Base-by-base conservation (phyloP, 2,113 vertebrate species). In the Zosterops lateralis region DNA sequence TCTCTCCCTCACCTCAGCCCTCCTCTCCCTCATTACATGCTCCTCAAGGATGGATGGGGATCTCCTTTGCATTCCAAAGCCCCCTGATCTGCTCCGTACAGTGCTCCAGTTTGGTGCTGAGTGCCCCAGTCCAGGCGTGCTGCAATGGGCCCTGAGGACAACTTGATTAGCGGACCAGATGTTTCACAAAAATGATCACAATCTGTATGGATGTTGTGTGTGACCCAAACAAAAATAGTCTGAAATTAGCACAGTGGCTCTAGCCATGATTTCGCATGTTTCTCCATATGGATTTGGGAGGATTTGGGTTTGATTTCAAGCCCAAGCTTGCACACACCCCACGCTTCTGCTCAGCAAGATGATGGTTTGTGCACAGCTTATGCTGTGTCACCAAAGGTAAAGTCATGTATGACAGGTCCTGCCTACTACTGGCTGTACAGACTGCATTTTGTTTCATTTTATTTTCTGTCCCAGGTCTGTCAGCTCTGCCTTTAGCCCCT, bases 101-200 rank as follows among this genome's bases (percentile, higher is more conserved):
- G 68, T 3, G 19, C n/a, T 80, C 92, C 89, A 90, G 94, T 74
- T 14, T 42, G 84, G 82, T 4, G 29, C 89, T 21, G 89, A 67
- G 75, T 80, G 94, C 83, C 15, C 84, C 14, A 17, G 65, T 6
- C 80, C 38, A 28, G 87, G 68, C 7, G 7, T 9, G 76, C 51
- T 51, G 62, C 67, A n/a, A 5, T 7, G 68, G 62, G 32, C 94
- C 89, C 95, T 68, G 14, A 87, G 92, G 94, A 94, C 61, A 45
- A 56, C 56, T 74, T 61, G 84, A 92, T 95, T 80, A 60, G 94
- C 17, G 9, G 92, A 76, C 42, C 96, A 97, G 96, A 96, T 96
- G 95, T 89, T 97, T 83, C 87, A 56, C 57, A 89, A 80, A 95
- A 97, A 94, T 53, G 89, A 97, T 9, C 89, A 38, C 89, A 73